Conservation (phyloP, 2,113 vertebrate genomes). For the Willisornis vidua region DNA sequence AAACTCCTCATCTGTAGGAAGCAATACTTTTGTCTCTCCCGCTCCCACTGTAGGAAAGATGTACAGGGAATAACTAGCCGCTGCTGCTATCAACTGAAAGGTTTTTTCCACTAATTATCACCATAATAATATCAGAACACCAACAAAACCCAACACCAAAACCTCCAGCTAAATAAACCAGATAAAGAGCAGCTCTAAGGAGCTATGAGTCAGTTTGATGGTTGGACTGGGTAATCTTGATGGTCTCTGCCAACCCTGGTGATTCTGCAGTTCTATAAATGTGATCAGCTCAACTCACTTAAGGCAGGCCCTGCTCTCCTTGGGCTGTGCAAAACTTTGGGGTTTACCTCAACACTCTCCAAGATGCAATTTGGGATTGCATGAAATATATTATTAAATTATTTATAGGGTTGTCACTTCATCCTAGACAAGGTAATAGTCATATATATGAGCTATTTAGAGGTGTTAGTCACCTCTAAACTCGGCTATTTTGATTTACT, state of each 20-base stretch:
- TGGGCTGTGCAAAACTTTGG: neutral
- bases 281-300: neutral
- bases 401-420: neutral
- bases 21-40: neutral
- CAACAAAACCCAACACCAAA: neutral
- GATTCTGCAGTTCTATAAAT: neutral
- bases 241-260: fast-evolving
- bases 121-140: neutral
- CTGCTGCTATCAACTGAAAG: neutral
- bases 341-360: neutral
- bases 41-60: neutral
- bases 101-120: neutral
- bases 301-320: neutral
- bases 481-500: neutral
- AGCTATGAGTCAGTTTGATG: neutral
- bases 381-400: neutral
- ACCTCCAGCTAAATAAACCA: neutral
- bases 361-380: neutral
- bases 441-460: neutral
- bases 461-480: neutral
- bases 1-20: neutral
- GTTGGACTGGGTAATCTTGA: neutral
- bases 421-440: neutral
- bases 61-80: neutral
- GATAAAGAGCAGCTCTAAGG: neutral